Base-by-base conservation (phyloP, 1,140 invertebrate species). In the Gryon sp. region DNA sequence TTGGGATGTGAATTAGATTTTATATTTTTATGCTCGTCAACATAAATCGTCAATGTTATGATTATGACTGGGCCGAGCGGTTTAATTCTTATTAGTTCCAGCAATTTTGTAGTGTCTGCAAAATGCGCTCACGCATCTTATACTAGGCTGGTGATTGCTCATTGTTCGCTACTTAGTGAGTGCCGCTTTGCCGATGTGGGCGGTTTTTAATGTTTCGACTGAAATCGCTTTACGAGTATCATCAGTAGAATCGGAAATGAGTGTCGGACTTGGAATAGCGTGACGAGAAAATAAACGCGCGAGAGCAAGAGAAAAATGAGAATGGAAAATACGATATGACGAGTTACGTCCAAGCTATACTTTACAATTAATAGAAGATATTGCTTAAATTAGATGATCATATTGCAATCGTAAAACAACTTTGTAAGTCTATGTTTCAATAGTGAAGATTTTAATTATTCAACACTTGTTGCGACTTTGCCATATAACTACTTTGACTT, bases 61-160 rank as follows among this genome's bases (percentile, higher is more conserved):
- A 83, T 84, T 81, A 85, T 76, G 80, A 81, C 20, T 57, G 11
- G 36, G 46, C 52, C 24, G 76, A n/a, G n/a, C n/a, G n/a, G 60
- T 84, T 84, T 76, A 80, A 82, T 72, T 34, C 65, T 78, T 80
- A 83, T 86, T 79, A 76, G 76, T 65, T 79, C 63, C 70, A 57
- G 78, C 76, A 83, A 84, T 82, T 84, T 80, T 76, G 80, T 80
- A 59, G 50, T 30, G 59, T 53, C 16, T 30, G 57, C 57, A 36
- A 78, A 78, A 76, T 24, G 50, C 75, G 41, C 45, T 59, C 75
- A 77, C 62, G 72, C 72, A 70, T 60, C 78, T 79, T 79, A 77
- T 41, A 18, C 14, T 32, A 28, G 46, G 20, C 75, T 72, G 45
- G 73, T 69, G 76, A 80, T 81, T 81, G 78, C 53, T 50, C 66